phyloP scores from a whole-genome alignment of 2,797 vertebrate genomes.

The Phyllotis vaccarum region DNA sequence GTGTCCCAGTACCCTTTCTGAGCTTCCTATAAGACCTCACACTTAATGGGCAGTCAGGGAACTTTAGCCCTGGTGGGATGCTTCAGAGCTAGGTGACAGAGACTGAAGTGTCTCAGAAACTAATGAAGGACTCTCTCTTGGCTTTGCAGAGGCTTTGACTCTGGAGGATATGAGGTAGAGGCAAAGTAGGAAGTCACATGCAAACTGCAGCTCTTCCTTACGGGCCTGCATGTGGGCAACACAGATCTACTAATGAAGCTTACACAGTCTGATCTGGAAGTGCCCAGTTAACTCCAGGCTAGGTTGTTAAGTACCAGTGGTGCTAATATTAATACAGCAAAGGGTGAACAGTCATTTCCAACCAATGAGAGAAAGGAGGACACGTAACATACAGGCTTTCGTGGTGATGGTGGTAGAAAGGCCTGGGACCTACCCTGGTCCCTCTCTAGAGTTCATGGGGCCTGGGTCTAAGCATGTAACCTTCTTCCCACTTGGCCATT shows the following conservation, averaged over 20 bases:
- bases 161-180: background rate
- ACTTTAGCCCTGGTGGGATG: background rate
- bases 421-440: background rate
- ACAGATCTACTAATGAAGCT: background rate
- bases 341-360: background rate
- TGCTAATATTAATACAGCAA: background rate
- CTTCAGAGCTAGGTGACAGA: background rate
- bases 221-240: background rate
- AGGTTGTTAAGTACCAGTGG: background rate
- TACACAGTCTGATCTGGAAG: background rate
- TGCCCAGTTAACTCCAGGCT: background rate
- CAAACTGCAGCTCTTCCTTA: background rate
- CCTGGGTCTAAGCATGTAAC: background rate
- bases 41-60: too few species aligned
- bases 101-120: background rate
- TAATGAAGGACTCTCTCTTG: too few species aligned
- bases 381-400: background rate
- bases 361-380: background rate
- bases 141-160: background rate
- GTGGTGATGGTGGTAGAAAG: background rate
- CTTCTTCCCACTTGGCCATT: background rate
- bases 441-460: background rate
- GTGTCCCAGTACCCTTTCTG: background rate
- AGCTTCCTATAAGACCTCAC: background rate
- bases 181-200: background rate